A percentile compares a stretch with the other conserved stretches of the same genome.
Evolutionary conservation across 1,140 invertebrate genomes (phyloP).

Genomic region (Drosophila takahashii): DNA sequence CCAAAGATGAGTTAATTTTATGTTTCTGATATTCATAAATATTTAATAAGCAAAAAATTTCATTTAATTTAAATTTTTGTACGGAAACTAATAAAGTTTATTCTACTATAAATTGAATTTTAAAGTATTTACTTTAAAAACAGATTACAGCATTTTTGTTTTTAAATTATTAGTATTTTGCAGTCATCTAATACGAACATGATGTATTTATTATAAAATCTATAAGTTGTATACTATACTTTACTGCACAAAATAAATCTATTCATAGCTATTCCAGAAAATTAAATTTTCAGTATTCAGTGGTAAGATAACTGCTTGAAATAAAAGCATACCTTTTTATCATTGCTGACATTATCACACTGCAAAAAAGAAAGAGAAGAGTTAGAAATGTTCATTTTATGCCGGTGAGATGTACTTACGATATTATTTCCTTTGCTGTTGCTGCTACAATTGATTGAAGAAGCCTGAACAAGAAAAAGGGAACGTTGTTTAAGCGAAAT

Average conservation of each 20-base stretch:
- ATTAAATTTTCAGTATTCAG: too few species aligned
- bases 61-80: too few species aligned
- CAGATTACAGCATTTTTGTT: background rate
- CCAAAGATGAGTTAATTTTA: too few species aligned
- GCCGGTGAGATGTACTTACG: conserved; percentile 58
- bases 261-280: too few species aligned
- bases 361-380: conserved; percentile 85
- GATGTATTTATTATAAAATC: too few species aligned
- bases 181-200: too few species aligned
- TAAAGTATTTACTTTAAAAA: background rate
- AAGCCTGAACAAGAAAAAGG: conserved; percentile 33
- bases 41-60: too few species aligned
- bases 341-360: conserved; percentile 96
- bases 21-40: too few species aligned
- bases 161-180: too few species aligned
- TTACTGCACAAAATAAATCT: too few species aligned
- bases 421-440: conserved; percentile 72
- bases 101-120: background rate
- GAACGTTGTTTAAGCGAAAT: background rate
- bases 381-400: conserved; percentile 11
- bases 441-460: conserved; percentile 58
- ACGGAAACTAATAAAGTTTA: too few species aligned
- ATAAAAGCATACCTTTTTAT: conserved; percentile 90
- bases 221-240: too few species aligned
- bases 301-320: background rate